A percentile compares a stretch with the other conserved stretches of the same genome.
phyloP scores from a whole-genome alignment of 2,113 vertebrate genomes.

The Chelonoidis abingdonii region DNA sequence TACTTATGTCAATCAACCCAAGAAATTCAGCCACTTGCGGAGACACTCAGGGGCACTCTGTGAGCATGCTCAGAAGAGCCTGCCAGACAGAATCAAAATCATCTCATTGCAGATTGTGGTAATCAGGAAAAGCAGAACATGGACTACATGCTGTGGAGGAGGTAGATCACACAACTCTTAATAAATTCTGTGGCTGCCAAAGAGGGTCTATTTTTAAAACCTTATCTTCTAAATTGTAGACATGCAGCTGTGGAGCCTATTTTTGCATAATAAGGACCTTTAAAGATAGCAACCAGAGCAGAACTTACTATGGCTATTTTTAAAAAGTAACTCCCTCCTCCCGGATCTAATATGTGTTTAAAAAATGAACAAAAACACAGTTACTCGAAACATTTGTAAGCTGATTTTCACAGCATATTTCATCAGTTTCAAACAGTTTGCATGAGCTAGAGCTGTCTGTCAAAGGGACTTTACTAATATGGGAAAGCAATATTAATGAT shows the following conservation, averaged over 20 bases:
- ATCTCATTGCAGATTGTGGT: neutral
- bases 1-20: constrained; percentile 10
- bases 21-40: constrained; percentile 15
- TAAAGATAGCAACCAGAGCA: constrained; percentile 10
- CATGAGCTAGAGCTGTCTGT: neutral
- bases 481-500: neutral
- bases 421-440: neutral
- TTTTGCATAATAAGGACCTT: constrained; percentile 26
- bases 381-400: neutral
- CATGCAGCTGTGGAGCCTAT: neutral
- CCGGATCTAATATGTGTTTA: neutral
- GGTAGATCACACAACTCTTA: neutral
- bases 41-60: constrained; percentile 31
- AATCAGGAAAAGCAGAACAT: neutral
- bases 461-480: neutral
- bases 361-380: neutral
- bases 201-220: neutral
- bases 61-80: neutral
- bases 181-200: constrained; percentile 9
- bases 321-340: neutral
- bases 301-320: neutral
- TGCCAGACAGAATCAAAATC: neutral
- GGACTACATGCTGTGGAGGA: neutral
- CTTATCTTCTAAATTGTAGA: neutral
- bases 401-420: neutral